Evolutionary conservation across 2,888 invertebrate genomes (phyloP).

Genomic region (Meteorus colon): DNA sequence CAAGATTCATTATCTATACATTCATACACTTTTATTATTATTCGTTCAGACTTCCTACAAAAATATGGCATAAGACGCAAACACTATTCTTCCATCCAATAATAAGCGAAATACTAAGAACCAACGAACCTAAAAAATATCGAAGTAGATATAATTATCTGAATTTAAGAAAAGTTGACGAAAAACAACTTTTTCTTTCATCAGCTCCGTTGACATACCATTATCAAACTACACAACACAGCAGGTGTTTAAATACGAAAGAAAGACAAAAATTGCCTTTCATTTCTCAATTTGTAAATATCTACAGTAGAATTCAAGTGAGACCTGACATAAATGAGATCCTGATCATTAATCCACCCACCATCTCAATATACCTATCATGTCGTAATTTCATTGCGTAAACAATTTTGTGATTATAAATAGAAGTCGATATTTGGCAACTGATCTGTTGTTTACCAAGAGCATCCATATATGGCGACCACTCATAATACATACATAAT

Average conservation of each 20-base stretch:
- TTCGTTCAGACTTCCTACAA: too few relatives aligned
- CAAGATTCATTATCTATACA: not conserved
- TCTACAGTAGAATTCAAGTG: not conserved
- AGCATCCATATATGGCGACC: constrained; percentile 63
- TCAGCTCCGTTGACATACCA: too few relatives aligned
- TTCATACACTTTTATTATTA: too few relatives aligned
- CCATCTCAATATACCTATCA: constrained; percentile 10
- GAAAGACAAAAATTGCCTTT: too few relatives aligned
- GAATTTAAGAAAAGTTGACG: not conserved
- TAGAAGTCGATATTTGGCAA: constrained; percentile 69
- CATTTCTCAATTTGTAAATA: not conserved
- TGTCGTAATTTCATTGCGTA: constrained; percentile 58
- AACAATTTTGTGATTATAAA: constrained; percentile 67
- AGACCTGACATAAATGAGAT: constrained; percentile 37
- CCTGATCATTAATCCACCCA: constrained; percentile 30
- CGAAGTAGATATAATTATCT: not conserved
- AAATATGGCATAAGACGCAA: too few relatives aligned
- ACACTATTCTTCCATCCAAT: too few relatives aligned
- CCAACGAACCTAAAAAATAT: too few relatives aligned
- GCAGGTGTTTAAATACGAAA: not conserved
- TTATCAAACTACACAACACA: not conserved
- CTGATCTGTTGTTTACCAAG: constrained; percentile 70
- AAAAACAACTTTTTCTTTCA: too few relatives aligned
- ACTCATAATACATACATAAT: constrained; percentile 39
- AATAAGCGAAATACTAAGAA: too few relatives aligned